Evolutionary conservation across 2,113 vertebrate genomes (phyloP), one percentile per base, ranked within the genome.

Genomic region (Cairina moschata): DNA sequence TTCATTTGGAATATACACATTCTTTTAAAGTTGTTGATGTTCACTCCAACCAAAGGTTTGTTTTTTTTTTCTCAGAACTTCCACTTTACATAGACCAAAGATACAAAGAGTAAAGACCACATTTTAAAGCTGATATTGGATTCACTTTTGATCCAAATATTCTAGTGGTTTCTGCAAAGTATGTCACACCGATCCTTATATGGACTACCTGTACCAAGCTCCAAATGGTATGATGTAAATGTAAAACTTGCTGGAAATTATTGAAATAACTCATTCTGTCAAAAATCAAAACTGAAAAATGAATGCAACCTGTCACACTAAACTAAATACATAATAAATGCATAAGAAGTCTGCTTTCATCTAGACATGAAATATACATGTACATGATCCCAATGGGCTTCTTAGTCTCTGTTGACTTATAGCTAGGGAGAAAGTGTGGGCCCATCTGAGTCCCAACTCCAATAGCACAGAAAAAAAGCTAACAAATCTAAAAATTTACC

Each of bases 61-160:
- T 12, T 40, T 40, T 13, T 31, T 89, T 89, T 96, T 68, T 86
- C 59, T 72, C 79, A 69, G 50, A 91, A 72, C 65, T 95, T 86
- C 77, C 76, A 94, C 66, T 90, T 94, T 86, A 94, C 54, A 74
- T 22, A 77, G 36, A 74, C 10, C 56, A 83, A 48, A 10, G 23
- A 75, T 7, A 14, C 65, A 44, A 86, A 86, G 86, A 84, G 66
- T 84, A 79, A 83, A 97, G 91, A 90, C 48, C 34, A 80, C 13
- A 34, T 74, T 62, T 91, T 55, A 54, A 78, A 88, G 38, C 11
- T 67, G 17, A 34, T 42, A 42, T 3, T 44, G 23, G 20, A 77
- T 86, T 91, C 46, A 52, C 42, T 67, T 36, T 55, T 29, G 16
- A 88, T 81, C 23, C 34, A 76, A 36, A 84, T 79, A 88, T 86